phyloP scores from a whole-genome alignment of 2,888 invertebrate genomes.

The Pyrrhia umbra region DNA sequence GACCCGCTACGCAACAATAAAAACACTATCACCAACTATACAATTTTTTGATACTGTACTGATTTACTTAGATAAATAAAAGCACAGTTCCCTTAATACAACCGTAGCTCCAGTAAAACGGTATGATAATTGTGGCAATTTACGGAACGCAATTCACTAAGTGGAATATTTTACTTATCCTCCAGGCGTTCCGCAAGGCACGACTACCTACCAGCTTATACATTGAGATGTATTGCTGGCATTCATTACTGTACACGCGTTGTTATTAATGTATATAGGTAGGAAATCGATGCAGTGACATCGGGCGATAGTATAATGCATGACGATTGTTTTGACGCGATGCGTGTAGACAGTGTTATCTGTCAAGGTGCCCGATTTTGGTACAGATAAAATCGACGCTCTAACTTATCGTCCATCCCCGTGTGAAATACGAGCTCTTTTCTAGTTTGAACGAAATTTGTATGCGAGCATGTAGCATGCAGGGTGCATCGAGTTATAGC shows the following conservation, averaged over 20 bases:
- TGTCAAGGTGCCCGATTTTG: constrained; percentile 68
- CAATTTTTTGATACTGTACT: constrained; percentile 53
- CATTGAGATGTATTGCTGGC: constrained; percentile 81
- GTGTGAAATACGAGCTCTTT: constrained; percentile 70
- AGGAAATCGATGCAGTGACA: constrained; percentile 55
- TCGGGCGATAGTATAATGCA: constrained; percentile 22
- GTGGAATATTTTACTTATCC: constrained; percentile 87
- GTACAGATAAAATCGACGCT: constrained; percentile 47
- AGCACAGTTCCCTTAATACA: constrained; percentile 46
- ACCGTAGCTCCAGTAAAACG: constrained; percentile 66
- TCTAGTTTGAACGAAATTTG: constrained; percentile 59
- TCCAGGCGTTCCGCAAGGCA: constrained; percentile 77
- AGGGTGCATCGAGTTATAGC: constrained; percentile 76
- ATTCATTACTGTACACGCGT: constrained; percentile 78
- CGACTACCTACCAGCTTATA: constrained; percentile 80
- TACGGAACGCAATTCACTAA: constrained; percentile 84
- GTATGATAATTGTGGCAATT: constrained; percentile 83
- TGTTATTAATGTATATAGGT: constrained; percentile 65
- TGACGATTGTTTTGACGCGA: constrained; percentile 28
- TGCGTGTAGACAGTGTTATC: constrained; percentile 56
- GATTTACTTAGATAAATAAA: constrained; percentile 53
- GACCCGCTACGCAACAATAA: constrained; percentile 58
- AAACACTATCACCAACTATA: constrained; percentile 49
- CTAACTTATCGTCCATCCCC: constrained; percentile 51
- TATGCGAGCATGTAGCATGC: constrained; percentile 68